These are phyloP conservation scores for Vespertilio murinus DNA, from an alignment of 2,797 vertebrate genomes.

Conservation along the genomic window DNA sequence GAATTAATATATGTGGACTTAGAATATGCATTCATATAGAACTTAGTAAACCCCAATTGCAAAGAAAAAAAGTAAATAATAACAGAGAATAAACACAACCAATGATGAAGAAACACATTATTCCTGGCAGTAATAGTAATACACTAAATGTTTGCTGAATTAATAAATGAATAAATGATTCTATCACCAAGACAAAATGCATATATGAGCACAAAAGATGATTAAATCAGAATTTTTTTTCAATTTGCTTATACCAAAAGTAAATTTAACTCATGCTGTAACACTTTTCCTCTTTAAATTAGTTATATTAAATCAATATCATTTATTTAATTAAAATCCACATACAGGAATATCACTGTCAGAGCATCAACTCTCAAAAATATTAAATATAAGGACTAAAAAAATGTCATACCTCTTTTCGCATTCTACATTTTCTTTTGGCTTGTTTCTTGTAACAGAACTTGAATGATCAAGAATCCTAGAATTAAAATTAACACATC, in stretches of 20 bases:
- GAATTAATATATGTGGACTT: background rate
- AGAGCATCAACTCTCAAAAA: conserved; percentile 33
- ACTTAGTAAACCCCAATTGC: background rate
- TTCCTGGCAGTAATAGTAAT: background rate
- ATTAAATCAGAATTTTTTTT: background rate
- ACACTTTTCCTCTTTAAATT: conserved; percentile 4
- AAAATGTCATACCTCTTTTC: conserved; percentile 88
- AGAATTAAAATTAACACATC: conserved; percentile 59
- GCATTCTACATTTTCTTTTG: conserved; percentile 88
- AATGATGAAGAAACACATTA: background rate
- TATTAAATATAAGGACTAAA: conserved; percentile 57
- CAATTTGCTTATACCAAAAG: background rate
- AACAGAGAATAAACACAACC: background rate
- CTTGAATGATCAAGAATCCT: conserved; percentile 94
- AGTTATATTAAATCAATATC: background rate
- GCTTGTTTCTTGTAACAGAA: conserved; percentile 89
- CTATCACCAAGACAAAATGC: background rate
- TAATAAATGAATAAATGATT: conserved; percentile 17
- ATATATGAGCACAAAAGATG: background rate
- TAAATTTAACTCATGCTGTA: background rate
- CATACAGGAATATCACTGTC: background rate
- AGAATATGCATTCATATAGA: background rate
- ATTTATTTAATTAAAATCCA: background rate
- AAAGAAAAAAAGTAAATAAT: conserved; percentile 57
- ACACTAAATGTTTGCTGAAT: background rate